Evolutionary conservation across 2,797 vertebrate species (phyloP), one percentile per base, ranked within the genome.

Genomic region (Cirrhinus mrigala): DNA sequence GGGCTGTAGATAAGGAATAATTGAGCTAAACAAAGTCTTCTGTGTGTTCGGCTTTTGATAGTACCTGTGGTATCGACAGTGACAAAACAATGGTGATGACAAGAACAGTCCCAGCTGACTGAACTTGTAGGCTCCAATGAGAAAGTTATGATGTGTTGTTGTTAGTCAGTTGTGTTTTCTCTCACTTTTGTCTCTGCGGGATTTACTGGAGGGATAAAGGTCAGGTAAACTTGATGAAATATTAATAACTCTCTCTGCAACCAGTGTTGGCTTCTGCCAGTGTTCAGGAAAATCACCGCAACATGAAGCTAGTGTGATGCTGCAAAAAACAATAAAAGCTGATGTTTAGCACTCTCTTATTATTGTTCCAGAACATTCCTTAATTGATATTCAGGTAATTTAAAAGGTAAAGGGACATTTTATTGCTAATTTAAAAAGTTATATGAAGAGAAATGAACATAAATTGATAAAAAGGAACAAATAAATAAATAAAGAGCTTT

Each of bases 191-290:
- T 81, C 81, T 79, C 75, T 29, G 74, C 3, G n/a, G 60, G 58
- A 58, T n/a, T 44, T 54, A 48, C 60, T 85, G 48, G 33, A 50
- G 75, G 48, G 52, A 33, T 60, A 79, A 86, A 79, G 81, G 44
- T 86, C 81, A 88, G 52, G 50, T 37, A 70, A 84, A 88, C 60
- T 24, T 37, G 66, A 8, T 88, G 9, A 85, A 88, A 84, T 88
- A 78, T 81, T 81, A 81, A 81, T 77, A 60, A 66, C 56, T 54
- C 69, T 77, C 64, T 68, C 29, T 58, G 81, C 70, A 75, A 29
- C 16, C 74, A 48, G 64, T 69, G n/a, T 29, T 80, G 52, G 50
- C 76, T 33, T 64, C 54, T 76, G 76, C 64, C 24, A 50, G n/a
- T 75, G n/a, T 66, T 29, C 50, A 71, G 79, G 58, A 74, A 85